phyloP scores from a whole-genome alignment of 2,888 invertebrate genomes.

The Plebejus argus region DNA sequence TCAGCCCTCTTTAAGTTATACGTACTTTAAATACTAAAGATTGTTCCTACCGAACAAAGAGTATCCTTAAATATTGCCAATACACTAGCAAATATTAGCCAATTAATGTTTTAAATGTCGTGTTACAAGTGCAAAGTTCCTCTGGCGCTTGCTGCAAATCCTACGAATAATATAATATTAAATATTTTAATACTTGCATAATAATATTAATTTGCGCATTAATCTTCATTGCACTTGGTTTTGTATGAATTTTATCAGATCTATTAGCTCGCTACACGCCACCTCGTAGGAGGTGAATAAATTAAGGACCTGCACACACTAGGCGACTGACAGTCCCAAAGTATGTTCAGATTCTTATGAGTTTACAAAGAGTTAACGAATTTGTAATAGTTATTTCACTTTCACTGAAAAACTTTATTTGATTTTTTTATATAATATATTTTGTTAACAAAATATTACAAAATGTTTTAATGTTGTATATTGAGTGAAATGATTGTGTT shows the following conservation, averaged over 20 bases:
- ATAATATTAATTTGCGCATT: conserved; percentile 2
- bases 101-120: too few species aligned
- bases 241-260: conserved; percentile 3
- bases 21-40: too few species aligned
- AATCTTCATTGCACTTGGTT: conserved; percentile 3
- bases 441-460: neutral
- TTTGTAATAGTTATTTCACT: too few species aligned
- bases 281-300: neutral
- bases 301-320: neutral
- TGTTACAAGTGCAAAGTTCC: too few species aligned
- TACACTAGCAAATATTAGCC: too few species aligned
- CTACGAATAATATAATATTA: too few species aligned
- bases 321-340: neutral
- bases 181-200: neutral
- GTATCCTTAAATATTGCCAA: too few species aligned
- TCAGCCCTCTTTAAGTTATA: too few species aligned
- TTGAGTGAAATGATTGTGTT: neutral
- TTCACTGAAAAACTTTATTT: too few species aligned
- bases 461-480: neutral
- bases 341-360: neutral
- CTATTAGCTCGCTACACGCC: neutral
- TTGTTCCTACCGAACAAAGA: too few species aligned
- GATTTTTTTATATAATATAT: too few species aligned
- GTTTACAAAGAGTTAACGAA: neutral
- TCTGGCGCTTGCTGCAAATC: too few species aligned